Percentiles rank a stretch among this genome's conserved stretches.
These are phyloP conservation scores for Tetramorium simillimum DNA, from an alignment of 1,140 invertebrate genomes.

Conservation along the genomic window DNA sequence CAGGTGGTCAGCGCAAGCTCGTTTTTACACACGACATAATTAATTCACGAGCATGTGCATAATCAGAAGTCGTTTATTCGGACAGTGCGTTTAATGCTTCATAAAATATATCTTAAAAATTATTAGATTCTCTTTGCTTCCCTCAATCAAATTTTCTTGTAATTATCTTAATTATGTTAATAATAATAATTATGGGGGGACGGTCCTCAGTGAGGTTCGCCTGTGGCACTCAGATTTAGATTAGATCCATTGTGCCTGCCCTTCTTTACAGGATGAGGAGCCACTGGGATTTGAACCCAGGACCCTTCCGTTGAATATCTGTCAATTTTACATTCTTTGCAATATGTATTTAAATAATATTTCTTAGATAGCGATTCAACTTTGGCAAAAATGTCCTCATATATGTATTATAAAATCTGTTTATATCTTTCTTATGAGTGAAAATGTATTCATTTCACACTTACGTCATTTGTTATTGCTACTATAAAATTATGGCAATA, in stretches of 20 bases:
- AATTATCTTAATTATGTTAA: no score
- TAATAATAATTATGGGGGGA: no score
- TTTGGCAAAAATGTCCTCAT: no score
- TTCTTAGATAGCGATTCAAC: no score
- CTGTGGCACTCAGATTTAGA: no score
- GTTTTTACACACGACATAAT: conserved; percentile 23
- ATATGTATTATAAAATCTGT: background rate
- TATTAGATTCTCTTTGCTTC: no score
- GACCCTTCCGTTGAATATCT: background rate
- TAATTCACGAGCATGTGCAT: conserved; percentile 3
- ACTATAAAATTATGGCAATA: background rate
- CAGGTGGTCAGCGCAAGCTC: conserved; percentile 59
- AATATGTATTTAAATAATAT: background rate
- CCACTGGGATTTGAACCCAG: no score
- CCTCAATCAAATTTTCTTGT: no score
- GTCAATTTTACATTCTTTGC: background rate
- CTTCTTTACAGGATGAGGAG: no score
- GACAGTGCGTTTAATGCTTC: background rate
- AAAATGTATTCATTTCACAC: conserved; percentile 16
- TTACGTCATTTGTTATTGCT: background rate
- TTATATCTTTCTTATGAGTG: background rate
- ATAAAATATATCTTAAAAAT: background rate
- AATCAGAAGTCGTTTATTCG: conserved; percentile 25
- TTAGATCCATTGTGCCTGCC: no score
- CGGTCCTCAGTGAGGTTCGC: no score